phyloP scores from a whole-genome alignment of 1,140 invertebrate species.

The Tetragnatha versicolor region DNA sequence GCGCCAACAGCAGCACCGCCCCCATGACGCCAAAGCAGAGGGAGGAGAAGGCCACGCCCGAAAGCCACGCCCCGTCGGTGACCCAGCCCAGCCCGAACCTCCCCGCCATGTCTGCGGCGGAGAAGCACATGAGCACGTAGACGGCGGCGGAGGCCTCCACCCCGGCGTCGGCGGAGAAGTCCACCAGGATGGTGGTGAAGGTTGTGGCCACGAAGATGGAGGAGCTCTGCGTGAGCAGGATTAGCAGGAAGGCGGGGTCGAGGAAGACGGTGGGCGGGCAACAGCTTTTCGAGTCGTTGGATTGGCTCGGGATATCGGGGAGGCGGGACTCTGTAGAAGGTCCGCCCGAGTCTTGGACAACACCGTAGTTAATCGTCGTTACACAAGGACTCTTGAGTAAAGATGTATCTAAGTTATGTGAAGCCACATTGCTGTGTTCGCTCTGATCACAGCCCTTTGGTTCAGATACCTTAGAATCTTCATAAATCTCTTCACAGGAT shows the following conservation, averaged over 20 bases:
- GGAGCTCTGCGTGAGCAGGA: constrained; percentile 10
- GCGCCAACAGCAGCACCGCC: not conserved
- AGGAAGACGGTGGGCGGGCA: constrained; percentile 11
- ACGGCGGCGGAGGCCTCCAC: not conserved
- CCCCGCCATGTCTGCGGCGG: constrained; percentile 14
- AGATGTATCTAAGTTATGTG: too few species aligned
- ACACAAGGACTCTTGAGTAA: too few species aligned
- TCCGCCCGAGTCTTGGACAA: too few species aligned
- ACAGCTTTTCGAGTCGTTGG: too few species aligned
- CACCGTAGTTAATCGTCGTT: too few species aligned
- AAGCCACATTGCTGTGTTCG: too few species aligned
- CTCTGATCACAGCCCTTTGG: too few species aligned
- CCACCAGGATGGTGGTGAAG: not conserved
- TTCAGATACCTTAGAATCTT: too few species aligned
- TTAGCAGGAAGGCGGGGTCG: constrained; percentile 9
- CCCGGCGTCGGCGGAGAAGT: constrained; percentile 18
- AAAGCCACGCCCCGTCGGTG: not conserved
- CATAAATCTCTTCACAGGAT: too few species aligned
- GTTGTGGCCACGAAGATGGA: constrained; percentile 12
- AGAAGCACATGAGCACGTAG: constrained; percentile 23
- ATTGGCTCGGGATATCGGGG: too few species aligned
- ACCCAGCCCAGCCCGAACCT: constrained; percentile 17
- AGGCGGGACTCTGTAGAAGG: too few species aligned
- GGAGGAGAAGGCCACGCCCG: not conserved
- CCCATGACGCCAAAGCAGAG: not conserved